phyloP scores from a whole-genome alignment of 2,797 vertebrate species.

The Uromys caudimaculatus region DNA sequence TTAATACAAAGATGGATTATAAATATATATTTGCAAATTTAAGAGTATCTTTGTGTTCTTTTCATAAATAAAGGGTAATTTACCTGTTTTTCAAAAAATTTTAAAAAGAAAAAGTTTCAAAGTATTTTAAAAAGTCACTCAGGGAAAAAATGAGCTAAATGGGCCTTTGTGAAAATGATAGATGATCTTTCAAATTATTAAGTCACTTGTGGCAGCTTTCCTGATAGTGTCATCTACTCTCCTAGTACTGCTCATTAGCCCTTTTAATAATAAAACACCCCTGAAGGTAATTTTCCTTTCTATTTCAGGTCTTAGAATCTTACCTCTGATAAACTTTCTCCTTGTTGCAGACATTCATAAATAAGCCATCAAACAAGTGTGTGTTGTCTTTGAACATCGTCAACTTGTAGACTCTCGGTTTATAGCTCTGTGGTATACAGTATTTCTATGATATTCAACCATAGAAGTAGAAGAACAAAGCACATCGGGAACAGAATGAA shows the following conservation, averaged over 20 bases:
- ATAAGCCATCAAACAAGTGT: background rate
- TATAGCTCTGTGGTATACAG: background rate
- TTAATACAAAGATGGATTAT: conserved; percentile 22
- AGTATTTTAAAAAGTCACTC: conserved; percentile 73
- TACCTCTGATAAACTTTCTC: conserved; percentile 53
- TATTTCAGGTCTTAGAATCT: conserved; percentile 59
- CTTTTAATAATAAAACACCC: conserved; percentile 80
- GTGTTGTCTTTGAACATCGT: background rate
- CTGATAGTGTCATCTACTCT: conserved; percentile 81
- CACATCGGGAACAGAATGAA: background rate
- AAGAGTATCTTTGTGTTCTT: conserved; percentile 36
- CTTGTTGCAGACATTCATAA: conserved; percentile 28
- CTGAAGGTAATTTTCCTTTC: conserved; percentile 76
- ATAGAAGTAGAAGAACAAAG: background rate
- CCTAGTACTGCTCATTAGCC: conserved; percentile 71
- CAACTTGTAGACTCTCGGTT: background rate
- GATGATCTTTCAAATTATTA: conserved; percentile 77
- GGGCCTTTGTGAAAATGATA: conserved; percentile 73
- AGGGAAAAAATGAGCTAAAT: conserved; percentile 74
- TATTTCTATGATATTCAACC: background rate
- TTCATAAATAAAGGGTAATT: background rate
- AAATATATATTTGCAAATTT: conserved; percentile 19
- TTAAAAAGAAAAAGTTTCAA: conserved; percentile 9
- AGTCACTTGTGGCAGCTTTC: conserved; percentile 75
- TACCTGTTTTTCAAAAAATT: conserved; percentile 14